Percentiles rank a stretch among this genome's conserved stretches.
phyloP scores from a whole-genome alignment of 2,888 invertebrate species.

The Mesorhabditis sp. region DNA sequence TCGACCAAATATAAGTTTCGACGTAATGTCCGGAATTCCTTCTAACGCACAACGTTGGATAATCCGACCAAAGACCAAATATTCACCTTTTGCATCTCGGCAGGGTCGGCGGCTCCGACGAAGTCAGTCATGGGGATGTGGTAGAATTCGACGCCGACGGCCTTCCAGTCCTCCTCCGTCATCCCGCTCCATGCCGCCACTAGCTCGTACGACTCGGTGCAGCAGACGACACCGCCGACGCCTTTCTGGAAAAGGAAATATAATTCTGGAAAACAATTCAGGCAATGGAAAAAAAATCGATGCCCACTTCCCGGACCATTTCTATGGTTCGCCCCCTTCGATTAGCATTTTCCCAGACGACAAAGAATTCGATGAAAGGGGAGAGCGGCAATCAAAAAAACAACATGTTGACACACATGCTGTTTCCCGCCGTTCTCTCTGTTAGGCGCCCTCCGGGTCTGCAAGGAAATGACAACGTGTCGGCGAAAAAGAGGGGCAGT shows the following conservation, averaged over 20 bases:
- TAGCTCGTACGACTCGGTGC: constrained; percentile 94
- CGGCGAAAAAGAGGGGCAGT: too few relatives aligned
- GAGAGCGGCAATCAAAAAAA: background rate
- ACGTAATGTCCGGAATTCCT: too few relatives aligned
- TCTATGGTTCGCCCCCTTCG: too few relatives aligned
- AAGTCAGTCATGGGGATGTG: constrained; percentile 55
- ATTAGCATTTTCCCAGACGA: background rate
- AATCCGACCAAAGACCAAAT: too few relatives aligned
- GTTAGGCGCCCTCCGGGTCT: too few relatives aligned
- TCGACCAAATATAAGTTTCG: too few relatives aligned
- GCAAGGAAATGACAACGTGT: too few relatives aligned
- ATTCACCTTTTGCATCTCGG: constrained; percentile 21
- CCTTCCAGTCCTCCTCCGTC: constrained; percentile 67
- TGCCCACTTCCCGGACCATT: too few relatives aligned
- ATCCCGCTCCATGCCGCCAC: constrained; percentile 62
- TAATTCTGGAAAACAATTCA: constrained; percentile 12
- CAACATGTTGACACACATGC: background rate
- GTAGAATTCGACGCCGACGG: constrained; percentile 42
- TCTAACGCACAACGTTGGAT: too few relatives aligned
- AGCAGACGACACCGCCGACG: constrained; percentile 87
- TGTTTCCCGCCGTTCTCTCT: too few relatives aligned
- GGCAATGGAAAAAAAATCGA: constrained; percentile 1
- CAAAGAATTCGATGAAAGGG: background rate
- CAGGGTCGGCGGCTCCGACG: constrained; percentile 28
- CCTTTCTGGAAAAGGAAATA: constrained; percentile 67